Percentiles rank a stretch among this genome's conserved stretches.
Evolutionary conservation across 2,797 vertebrate genomes (phyloP).

Genomic region (Macropodus opercularis): DNA sequence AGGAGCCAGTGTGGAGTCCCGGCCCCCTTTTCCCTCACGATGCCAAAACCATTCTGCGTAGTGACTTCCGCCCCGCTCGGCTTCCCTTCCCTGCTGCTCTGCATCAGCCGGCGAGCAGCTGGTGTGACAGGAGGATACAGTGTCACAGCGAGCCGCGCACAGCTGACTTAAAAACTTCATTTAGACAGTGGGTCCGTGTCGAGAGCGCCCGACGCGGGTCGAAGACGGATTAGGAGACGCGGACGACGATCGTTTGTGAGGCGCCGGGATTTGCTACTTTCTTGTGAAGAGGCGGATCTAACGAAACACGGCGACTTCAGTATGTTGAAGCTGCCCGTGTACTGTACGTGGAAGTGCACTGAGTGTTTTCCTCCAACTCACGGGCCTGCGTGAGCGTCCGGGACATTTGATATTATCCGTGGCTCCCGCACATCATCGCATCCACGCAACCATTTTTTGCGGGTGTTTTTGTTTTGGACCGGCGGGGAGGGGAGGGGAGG

Average conservation of each 20-base stretch:
- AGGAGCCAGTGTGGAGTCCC: constrained; percentile 18
- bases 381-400: constrained; percentile 60
- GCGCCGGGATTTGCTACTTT: constrained; percentile 71
- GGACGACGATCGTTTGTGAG: constrained; percentile 29
- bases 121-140: constrained; percentile 57
- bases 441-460: not conserved
- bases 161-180: constrained; percentile 64
- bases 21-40: constrained; percentile 8
- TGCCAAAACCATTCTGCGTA: constrained; percentile 77
- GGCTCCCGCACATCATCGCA: constrained; percentile 33
- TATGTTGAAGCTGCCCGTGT: constrained; percentile 72
- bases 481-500: constrained; percentile 21
- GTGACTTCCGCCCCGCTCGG: constrained; percentile 79
- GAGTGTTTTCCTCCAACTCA: constrained; percentile 53
- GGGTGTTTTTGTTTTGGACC: constrained; percentile 43
- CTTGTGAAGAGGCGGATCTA: constrained; percentile 73
- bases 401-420: constrained; percentile 27
- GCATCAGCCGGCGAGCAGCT: constrained; percentile 72
- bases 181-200: constrained; percentile 48
- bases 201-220: constrained; percentile 20
- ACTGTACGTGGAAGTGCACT: constrained; percentile 80
- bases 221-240: constrained; percentile 36
- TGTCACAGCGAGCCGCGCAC: constrained; percentile 46
- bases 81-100: constrained; percentile 43
- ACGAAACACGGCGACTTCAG: constrained; percentile 59